A percentile compares a stretch with the other conserved stretches of the same genome.
Conservation (phyloP, 1,140 invertebrate species). For the Bombus superbus region DNA sequence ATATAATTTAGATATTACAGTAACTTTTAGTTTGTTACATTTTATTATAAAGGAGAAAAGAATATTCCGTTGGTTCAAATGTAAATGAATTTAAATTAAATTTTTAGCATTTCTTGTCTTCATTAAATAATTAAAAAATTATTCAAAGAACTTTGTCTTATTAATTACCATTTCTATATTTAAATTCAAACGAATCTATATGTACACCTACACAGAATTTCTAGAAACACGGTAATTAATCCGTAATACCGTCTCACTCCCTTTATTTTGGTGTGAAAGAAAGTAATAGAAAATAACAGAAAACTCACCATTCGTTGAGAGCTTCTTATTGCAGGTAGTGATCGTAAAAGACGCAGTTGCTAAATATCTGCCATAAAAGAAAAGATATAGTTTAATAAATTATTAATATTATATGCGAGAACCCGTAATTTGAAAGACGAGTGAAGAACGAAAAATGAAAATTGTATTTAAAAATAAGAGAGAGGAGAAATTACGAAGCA, state of each 20-base stretch:
- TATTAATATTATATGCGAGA: not conserved
- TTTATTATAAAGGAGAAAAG: not conserved
- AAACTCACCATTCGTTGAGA: not conserved
- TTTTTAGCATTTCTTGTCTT: not conserved
- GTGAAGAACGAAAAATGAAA: too few relatives aligned
- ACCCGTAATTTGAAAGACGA: not conserved
- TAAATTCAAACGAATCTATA: not conserved
- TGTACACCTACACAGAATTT: not conserved
- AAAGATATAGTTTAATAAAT: not conserved
- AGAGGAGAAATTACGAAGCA: too few relatives aligned
- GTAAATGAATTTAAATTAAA: not conserved
- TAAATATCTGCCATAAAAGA: not conserved
- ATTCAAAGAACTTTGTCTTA: not conserved
- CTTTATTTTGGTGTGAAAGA: not conserved
- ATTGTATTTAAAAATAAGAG: not conserved
- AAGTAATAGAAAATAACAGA: not conserved
- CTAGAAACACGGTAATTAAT: not conserved
- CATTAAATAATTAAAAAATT: not conserved
- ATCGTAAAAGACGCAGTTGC: not conserved
- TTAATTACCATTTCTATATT: not conserved
- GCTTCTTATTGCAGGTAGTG: not conserved
- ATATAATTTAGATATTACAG: not conserved
- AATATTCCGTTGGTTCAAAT: not conserved
- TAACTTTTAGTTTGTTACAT: not conserved
- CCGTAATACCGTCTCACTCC: not conserved